Evolutionary conservation across 2,797 vertebrate species (phyloP).

Genomic region (Anomalospiza imberbis): DNA sequence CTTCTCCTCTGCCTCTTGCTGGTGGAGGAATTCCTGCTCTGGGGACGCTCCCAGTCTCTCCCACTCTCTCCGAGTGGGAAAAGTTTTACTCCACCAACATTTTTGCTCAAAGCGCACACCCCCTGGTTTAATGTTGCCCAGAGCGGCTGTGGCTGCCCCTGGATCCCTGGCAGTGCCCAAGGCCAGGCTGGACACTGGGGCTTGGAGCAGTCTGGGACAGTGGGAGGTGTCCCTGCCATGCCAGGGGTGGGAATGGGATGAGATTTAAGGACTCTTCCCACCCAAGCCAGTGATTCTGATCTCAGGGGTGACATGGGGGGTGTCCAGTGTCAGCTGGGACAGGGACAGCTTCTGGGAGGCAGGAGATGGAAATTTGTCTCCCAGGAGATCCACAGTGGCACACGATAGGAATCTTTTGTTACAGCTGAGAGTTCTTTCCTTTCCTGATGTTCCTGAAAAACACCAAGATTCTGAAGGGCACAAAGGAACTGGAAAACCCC

Average conservation of each 20-base stretch:
- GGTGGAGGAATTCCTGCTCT: background rate
- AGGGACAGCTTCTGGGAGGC: background rate
- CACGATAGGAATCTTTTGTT: rapidly evolving
- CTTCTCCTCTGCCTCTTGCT: background rate
- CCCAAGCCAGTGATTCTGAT: background rate
- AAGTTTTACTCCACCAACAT: background rate
- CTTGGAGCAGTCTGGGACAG: background rate
- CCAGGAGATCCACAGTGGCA: background rate
- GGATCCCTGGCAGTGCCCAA: background rate
- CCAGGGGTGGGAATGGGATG: background rate
- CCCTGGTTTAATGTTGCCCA: no score
- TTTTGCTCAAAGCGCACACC: background rate
- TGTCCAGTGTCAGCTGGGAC: background rate
- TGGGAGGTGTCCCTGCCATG: background rate
- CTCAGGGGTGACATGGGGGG: background rate
- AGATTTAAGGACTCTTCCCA: background rate
- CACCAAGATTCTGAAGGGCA: background rate
- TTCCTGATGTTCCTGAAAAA: background rate
- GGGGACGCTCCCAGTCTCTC: background rate
- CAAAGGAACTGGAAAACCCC: background rate
- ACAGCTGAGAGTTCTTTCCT: background rate
- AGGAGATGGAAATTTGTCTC: background rate
- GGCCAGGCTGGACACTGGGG: background rate
- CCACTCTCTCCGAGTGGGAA: rapidly evolving
- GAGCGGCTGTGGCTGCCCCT: background rate